Evolutionary conservation across 2,797 vertebrate genomes (phyloP), one percentile per base, ranked within the genome.

Genomic region (Hydrolagus colliei): DNA sequence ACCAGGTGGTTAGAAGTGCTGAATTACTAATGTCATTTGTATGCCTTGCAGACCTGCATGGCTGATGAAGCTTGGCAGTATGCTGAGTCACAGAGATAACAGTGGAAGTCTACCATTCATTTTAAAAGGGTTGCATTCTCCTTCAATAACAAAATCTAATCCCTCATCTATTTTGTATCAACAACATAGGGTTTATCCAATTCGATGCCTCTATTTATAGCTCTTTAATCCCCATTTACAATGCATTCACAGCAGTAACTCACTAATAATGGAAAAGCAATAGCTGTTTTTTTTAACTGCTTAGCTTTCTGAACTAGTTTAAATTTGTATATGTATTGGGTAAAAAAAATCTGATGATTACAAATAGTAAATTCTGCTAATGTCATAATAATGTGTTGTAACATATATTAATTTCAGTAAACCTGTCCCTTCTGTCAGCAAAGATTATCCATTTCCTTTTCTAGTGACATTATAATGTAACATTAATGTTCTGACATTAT

Each of bases 161-260:
- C 79, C 79, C 79, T 65, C 67, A 84, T 35, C 65, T 84, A 52
- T 84, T 84, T 71, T 84, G 79, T 71, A 11, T 84, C 71, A 35
- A 84, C 79, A 84, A 63, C 65, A 84, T 84, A 27, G 35, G 3
- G 74, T 76, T 76, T 76, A 76, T 76, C 16, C 79, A 35, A 84
- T 84, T 71, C 62, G 11, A 41, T 71, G 79, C 16, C 32, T 84
- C 65, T 84, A 84, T 71, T 84, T 84, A 68, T 84, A 27, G 79
- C 79, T 84, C 65, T 71, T 84, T 84, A 84, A 84, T 84, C 65
- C 79, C 65, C 65, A 41, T 65, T 84, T 65, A 71, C 79, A 84
- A 84, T 71, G 79, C 63, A 27, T 84, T 41, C 79, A 41, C 79
- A 71, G 79, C 79, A 84, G 65, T 32, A 41, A 65, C 79, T 84